phyloP scores from a whole-genome alignment of 2,888 invertebrate species.

The Yponomeuta evonymella region DNA sequence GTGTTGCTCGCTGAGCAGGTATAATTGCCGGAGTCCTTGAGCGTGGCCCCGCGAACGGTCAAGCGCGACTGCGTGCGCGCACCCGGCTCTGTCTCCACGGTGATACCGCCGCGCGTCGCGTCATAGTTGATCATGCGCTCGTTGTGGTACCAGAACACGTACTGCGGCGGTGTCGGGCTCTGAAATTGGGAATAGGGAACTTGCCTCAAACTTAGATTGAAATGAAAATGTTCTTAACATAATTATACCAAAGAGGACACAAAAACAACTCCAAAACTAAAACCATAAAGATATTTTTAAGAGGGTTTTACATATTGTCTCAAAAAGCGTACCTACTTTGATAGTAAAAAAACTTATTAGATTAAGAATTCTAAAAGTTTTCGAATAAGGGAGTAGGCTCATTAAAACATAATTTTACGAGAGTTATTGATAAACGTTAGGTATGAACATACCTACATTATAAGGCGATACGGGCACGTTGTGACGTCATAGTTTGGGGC shows the following conservation, averaged over 20 bases:
- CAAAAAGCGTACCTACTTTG: no score
- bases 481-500: no score
- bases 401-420: no score
- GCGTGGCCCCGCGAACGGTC: slow-evolving; percentile 89
- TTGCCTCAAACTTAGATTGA: background rate
- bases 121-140: slow-evolving; percentile 96
- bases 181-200: slow-evolving; percentile 56
- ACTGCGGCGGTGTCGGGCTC: slow-evolving; percentile 95
- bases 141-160: slow-evolving; percentile 97
- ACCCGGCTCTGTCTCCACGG: slow-evolving; percentile 91
- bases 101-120: slow-evolving; percentile 85
- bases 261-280: background rate
- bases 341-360: no score
- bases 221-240: background rate
- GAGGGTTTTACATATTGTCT: no score
- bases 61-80: slow-evolving; percentile 90
- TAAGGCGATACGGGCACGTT: no score
- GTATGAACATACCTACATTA: no score
- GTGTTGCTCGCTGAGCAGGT: slow-evolving; percentile 94
- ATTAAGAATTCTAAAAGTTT: no score
- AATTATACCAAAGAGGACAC: background rate
- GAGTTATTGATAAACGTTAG: no score
- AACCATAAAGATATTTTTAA: background rate
- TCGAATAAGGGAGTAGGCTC: no score
- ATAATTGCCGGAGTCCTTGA: slow-evolving; percentile 93